Base-by-base conservation (phyloP, 1,140 invertebrate species). In the Zophobas morio region DNA sequence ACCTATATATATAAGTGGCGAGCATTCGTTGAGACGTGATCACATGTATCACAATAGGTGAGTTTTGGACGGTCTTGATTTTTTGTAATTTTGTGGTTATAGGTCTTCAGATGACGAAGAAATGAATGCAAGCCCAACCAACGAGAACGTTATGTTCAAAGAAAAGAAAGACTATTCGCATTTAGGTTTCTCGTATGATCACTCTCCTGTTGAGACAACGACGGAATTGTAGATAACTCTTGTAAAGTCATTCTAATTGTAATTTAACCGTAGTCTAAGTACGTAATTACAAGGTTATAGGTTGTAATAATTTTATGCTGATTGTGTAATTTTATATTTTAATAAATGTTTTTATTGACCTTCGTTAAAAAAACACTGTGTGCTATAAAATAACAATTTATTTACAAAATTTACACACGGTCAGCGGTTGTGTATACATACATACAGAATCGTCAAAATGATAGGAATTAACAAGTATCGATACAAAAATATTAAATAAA, bases 111-210 rank as follows among this genome's bases (percentile, higher is more conserved):
- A 93, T 81, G 90, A 90, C 35, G 92, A 93, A 78, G 86, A 90
- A 57, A 88, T 92, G 63, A 93, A 90, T 81, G 82, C 91, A 49
- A 93, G 92, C 86, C 89, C 91, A 4, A 92, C 92, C 47, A 96
- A 96, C 83, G 94, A 95, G 74, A 96, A 96, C 82, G 94, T 96
- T 1, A 94, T 92, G 40, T 96, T 96, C 86, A 90, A 93, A 77
- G 91, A 92, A 82, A 95, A 95, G 82, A 92, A 94, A 84, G 94
- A 95, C 84, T 96, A 93, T 81, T 91, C 90, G 76, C 82, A 83
- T 75, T 71, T 84, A 63, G 83, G 83, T 40, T 96, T 92, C 82
- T 91, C 91, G 2, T 95, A 95, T 85, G 91, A 92, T 84, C 91
- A 93, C 83, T 95, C 93, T 6, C 93, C 93, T 51, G 93, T 94